These are phyloP conservation scores for Vanessa tameamea DNA, from an alignment of 1,140 invertebrate species.

Conservation along the genomic window DNA sequence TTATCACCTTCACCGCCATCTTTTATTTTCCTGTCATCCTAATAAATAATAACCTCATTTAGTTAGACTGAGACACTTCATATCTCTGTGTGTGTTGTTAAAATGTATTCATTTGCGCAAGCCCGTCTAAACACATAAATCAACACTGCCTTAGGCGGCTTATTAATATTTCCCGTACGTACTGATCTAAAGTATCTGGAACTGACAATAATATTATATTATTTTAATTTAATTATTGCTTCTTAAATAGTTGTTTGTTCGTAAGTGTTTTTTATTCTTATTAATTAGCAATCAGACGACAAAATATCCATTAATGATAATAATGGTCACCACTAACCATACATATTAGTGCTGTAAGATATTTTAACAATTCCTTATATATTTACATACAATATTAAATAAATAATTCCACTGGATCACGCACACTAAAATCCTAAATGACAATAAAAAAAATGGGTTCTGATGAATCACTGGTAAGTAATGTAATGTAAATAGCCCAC, in stretches of 20 bases:
- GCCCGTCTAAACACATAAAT: constrained; percentile 70
- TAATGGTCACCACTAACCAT: too few relatives aligned
- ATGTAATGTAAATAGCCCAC: too few relatives aligned
- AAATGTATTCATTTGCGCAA: constrained; percentile 70
- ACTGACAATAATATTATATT: constrained; percentile 27
- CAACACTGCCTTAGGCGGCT: constrained; percentile 71
- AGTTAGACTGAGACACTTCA: constrained; percentile 45
- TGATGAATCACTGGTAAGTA: too few relatives aligned
- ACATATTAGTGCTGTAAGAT: too few relatives aligned
- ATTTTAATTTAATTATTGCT: neutral
- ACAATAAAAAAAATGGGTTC: too few relatives aligned
- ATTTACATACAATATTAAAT: too few relatives aligned
- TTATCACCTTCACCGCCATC: constrained; percentile 30
- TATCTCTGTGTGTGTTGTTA: constrained; percentile 60
- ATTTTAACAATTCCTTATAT: too few relatives aligned
- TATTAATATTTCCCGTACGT: constrained; percentile 71
- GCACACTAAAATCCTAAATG: too few relatives aligned
- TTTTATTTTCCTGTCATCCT: constrained; percentile 37
- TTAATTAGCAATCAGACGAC: too few relatives aligned
- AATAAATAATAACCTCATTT: constrained; percentile 58
- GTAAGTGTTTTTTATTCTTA: too few relatives aligned
- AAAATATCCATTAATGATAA: too few relatives aligned
- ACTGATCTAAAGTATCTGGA: constrained; percentile 45
- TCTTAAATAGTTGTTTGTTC: neutral
- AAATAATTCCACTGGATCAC: too few relatives aligned